Conservation (phyloP, 2,113 vertebrate species). For the Leptocoma aspasia region DNA sequence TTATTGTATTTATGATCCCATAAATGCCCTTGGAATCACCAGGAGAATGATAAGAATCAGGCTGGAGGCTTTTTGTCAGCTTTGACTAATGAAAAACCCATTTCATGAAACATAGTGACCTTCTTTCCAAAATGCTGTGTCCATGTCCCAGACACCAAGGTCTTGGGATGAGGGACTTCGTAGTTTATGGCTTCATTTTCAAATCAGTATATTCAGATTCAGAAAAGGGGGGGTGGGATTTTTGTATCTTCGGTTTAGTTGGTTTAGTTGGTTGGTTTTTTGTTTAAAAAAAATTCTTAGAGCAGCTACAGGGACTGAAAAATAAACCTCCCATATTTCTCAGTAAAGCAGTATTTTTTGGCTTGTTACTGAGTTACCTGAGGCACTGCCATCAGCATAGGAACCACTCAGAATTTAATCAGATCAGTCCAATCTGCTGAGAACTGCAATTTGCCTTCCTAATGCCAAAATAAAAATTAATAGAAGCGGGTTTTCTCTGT, state of each 20-base stretch:
- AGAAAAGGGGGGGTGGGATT: not conserved
- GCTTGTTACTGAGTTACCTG: not conserved
- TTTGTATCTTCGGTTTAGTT: not conserved
- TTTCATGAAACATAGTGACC: not conserved
- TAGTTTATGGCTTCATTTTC: not conserved
- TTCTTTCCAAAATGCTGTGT: not conserved
- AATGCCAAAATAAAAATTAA: not conserved
- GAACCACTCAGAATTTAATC: not conserved
- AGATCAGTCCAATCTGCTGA: not conserved
- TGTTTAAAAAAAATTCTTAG: not conserved
- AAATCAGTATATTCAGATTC: not conserved
- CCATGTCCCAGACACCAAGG: not conserved
- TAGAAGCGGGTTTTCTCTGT: not conserved
- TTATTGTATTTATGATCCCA: not conserved
- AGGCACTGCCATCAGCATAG: not conserved
- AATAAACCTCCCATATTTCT: not conserved
- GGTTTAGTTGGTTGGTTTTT: not conserved
- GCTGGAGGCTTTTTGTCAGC: not conserved
- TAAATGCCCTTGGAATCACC: not conserved
- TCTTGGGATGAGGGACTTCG: not conserved
- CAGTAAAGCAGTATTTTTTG: not conserved
- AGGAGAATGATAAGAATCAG: not conserved
- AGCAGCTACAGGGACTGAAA: not conserved
- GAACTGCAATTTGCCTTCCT: not conserved
- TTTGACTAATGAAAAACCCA: conserved; percentile 10